Evolutionary conservation across 2,888 invertebrate species (phyloP).

Genomic region (Acrocera orbiculus): DNA sequence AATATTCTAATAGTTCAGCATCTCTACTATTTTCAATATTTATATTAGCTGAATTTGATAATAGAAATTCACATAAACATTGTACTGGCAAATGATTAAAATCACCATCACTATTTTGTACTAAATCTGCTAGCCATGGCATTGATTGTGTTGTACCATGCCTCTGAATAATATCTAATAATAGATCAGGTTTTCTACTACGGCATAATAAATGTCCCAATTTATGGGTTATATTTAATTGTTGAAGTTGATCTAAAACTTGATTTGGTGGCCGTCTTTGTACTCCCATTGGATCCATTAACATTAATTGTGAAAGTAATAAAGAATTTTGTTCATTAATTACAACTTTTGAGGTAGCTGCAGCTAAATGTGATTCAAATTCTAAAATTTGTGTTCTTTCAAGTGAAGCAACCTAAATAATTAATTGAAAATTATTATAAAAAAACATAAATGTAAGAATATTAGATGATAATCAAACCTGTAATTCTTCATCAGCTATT

Average conservation of each 20-base stretch:
- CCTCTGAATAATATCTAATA: constrained; percentile 80
- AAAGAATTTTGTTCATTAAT: constrained; percentile 82
- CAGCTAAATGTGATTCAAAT: constrained; percentile 84
- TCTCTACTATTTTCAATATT: constrained; percentile 49
- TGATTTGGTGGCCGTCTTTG: constrained; percentile 63
- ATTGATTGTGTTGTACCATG: constrained; percentile 82
- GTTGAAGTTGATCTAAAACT: constrained; percentile 62
- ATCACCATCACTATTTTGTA: constrained; percentile 67
- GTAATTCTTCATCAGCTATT: constrained; percentile 44
- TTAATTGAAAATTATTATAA: no score
- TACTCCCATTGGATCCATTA: constrained; percentile 69
- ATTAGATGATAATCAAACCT: constrained; percentile 23
- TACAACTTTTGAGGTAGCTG: constrained; percentile 68
- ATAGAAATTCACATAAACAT: constrained; percentile 88
- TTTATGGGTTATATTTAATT: constrained; percentile 57
- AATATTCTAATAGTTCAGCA: constrained; percentile 45
- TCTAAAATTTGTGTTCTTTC: constrained; percentile 68
- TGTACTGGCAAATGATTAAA: constrained; percentile 84
- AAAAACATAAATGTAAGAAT: background rate
- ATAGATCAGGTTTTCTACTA: constrained; percentile 76
- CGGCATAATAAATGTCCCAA: constrained; percentile 79
- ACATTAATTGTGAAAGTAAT: constrained; percentile 66
- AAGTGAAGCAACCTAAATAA: constrained; percentile 36
- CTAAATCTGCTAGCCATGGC: constrained; percentile 92
- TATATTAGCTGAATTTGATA: constrained; percentile 47